Evolutionary conservation across 2,797 vertebrate species (phyloP), one percentile per base, ranked within the genome.

Genomic region (Typhlichthys eigenmanni): DNA sequence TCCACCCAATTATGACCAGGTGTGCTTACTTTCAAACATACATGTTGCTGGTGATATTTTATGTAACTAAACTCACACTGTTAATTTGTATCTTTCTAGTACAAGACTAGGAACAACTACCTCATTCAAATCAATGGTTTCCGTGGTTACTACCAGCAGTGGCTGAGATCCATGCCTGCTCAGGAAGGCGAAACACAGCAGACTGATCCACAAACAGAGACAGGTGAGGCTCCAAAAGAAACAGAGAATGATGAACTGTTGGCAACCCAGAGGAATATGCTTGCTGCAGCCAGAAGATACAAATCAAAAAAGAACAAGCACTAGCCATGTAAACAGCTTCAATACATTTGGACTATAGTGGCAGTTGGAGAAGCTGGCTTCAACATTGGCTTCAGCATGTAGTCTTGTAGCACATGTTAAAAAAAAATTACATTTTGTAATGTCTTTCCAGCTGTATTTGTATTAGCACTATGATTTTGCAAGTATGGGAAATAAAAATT

Each of bases 121-220:
- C 73, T 99, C 83, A 91, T 96, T 76, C 96, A 95, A 69, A 95
- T 99, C 0, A 91, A 98, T 32, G 95, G 96, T 29, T 99, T 99
- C 76, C 94, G 96, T n/a, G 94, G 95, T 69, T 99, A 93, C 86
- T 99, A 98, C 75, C 89, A 94, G 76, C 71, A 91, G 34, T 99
- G 98, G 98, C 80, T 98, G 52, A 93, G 87, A 68, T 66, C 76
- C n/a, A 94, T 95, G 95, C 92, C 92, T 1, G 96, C 88, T 59
- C 91, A 95, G 72, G 92, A 47, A 5, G 11, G 49, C 0, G 79
- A 82, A 48, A 75, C 75, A 0, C 54, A 72, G 49, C 62, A 72
- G 66, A 46, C 32, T 2, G 47, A 43, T 6, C 64, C 53, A 55
- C 56, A 71, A 64, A 4, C 48, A 4, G 16, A 62, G 57, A 13